phyloP scores from a whole-genome alignment of 2,888 invertebrate genomes.

The Apamea epomidion region DNA sequence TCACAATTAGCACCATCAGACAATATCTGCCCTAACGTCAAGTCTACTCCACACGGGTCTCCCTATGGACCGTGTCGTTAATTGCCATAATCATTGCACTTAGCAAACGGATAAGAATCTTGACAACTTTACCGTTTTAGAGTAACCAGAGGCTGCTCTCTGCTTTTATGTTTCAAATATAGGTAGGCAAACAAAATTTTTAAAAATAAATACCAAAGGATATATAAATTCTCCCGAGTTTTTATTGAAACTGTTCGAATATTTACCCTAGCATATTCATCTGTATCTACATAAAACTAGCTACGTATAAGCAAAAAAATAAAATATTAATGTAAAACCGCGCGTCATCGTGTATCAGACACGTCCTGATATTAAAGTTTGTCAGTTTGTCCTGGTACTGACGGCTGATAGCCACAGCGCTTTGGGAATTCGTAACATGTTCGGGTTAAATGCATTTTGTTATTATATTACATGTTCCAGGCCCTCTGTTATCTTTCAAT shows the following conservation, averaged over 20 bases:
- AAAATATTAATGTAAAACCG: constrained; percentile 57
- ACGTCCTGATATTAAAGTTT: constrained; percentile 63
- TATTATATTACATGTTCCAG: constrained; percentile 53
- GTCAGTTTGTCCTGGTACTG: constrained; percentile 59
- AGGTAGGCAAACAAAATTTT: background rate
- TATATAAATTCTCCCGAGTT: background rate
- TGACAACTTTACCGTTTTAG: constrained; percentile 6
- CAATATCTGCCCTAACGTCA: constrained; percentile 25
- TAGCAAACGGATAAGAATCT: constrained; percentile 38
- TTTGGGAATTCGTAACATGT: constrained; percentile 61
- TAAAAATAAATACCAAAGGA: background rate
- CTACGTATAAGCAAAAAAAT: constrained; percentile 19
- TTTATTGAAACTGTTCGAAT: constrained; percentile 8
- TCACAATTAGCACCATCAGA: constrained; percentile 41
- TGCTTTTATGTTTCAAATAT: background rate
- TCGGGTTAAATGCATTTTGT: constrained; percentile 61
- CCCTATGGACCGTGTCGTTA: constrained; percentile 41
- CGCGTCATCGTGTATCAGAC: constrained; percentile 54
- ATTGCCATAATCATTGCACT: constrained; percentile 48
- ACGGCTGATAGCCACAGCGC: constrained; percentile 61
- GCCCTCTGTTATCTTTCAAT: constrained; percentile 49
- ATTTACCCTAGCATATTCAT: background rate
- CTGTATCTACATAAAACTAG: constrained; percentile 4
- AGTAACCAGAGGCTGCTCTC: background rate
- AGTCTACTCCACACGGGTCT: constrained; percentile 17